Evolutionary conservation across 1,140 invertebrate genomes (phyloP), one percentile per base, ranked within the genome.

Genomic region (Apis laboriosa): DNA sequence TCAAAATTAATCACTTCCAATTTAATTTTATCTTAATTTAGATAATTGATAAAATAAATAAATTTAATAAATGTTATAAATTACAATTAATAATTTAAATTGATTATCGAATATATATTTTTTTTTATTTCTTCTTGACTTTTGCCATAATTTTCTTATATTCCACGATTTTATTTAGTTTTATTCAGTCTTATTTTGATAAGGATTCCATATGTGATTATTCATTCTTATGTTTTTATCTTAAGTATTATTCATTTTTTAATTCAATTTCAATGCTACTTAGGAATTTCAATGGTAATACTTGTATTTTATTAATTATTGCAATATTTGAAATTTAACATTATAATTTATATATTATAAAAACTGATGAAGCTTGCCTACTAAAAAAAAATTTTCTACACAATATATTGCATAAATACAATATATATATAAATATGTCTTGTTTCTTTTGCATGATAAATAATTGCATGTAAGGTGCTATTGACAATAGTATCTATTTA

Each of bases 341-440:
- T 83, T 53, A 28, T 24, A 79, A 13, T 24, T 19, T 66, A 15
- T 49, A 12, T 68, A 9, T 53, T 21, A 11, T 63, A 51, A 60
- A 73, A 55, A 75, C 61, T 86, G 85, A 87, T 80, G 73, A 86
- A 86, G 86, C 85, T 87, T 87, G 86, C 85, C 85, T 87, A 80
- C 60, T 87, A 43, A 64, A 21, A 60, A 60, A 24, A 56, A 53
- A 60, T 77, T 11, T 17, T n/a, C 51, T 49, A 51, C 13, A n/a
- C 13, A n/a, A 56, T 70, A 75, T 74, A 67, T 72, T 60, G 70
- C 77, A 61, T 51, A 56, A 63, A 74, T 15, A 56, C 43, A 19
- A 24, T 53, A 56, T 19, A 56, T 19, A 34, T 74, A 67, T 56
- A 73, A 67, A 49, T 17, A 11, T 78, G 76, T 28, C 73, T 76